Percentiles rank a stretch among this genome's conserved stretches.
Conservation (phyloP, 1,140 invertebrate species). For the Solenopsis fugax region DNA sequence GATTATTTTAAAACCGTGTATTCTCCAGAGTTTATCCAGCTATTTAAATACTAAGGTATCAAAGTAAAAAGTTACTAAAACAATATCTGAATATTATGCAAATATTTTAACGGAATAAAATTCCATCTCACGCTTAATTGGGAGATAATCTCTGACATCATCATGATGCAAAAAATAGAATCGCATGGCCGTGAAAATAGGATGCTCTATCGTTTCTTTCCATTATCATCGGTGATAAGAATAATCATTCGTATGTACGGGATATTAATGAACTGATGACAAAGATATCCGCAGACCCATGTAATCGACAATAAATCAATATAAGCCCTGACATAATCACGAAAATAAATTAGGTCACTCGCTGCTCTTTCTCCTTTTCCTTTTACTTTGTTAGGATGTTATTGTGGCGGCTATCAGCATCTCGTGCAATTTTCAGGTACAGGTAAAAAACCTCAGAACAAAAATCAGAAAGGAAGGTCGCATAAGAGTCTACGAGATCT, state of each 20-base stretch:
- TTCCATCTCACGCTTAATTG: not conserved
- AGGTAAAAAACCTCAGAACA: slow-evolving; percentile 88
- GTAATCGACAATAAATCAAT: slow-evolving; percentile 13
- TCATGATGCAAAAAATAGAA: not conserved
- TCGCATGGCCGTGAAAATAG: not conserved
- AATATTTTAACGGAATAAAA: not conserved
- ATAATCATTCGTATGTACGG: not conserved
- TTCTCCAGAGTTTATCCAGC: not conserved
- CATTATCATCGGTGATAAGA: not conserved
- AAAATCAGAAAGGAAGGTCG: slow-evolving; percentile 89
- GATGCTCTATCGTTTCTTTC: not conserved
- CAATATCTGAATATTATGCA: not conserved
- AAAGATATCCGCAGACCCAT: not conserved
- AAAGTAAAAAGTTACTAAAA: not conserved
- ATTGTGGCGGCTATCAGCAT: slow-evolving; percentile 76
- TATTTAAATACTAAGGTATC: slow-evolving; percentile 3
- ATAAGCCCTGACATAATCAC: slow-evolving; percentile 1
- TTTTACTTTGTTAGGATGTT: slow-evolving; percentile 13
- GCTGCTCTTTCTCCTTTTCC: not conserved
- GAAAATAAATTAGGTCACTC: slow-evolving; percentile 23
- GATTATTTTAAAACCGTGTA: not conserved
- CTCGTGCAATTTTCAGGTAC: slow-evolving; percentile 86
- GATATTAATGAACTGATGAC: slow-evolving; percentile 11
- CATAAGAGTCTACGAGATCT: slow-evolving; percentile 90
- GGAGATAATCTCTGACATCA: not conserved